Evolutionary conservation across 2,888 invertebrate species (phyloP).

Genomic region (Ophion slaviceki): DNA sequence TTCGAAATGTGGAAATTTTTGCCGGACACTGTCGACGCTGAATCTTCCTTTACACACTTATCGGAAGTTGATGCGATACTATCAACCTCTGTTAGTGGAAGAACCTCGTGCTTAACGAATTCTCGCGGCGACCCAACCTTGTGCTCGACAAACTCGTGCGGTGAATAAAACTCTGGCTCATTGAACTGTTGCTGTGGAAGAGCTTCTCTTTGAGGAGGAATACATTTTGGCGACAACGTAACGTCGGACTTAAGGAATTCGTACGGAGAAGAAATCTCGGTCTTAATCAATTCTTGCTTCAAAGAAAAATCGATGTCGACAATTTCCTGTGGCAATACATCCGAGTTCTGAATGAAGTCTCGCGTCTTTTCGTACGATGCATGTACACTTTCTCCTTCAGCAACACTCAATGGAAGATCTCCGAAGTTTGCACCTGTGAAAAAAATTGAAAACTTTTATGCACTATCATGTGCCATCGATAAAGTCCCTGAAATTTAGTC

Average conservation of each 20-base stretch:
- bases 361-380: neutral
- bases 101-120: neutral
- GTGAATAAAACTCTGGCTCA: no score
- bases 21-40: neutral
- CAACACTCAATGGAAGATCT: conserved; percentile 4
- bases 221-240: no score
- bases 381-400: conserved; percentile 3
- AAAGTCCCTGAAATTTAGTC: neutral
- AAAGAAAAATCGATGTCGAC: no score
- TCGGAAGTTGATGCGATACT: neutral
- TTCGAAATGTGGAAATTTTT: conserved; percentile 2
- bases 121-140: neutral
- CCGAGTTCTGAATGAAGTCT: no score
- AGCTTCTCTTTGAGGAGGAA: no score
- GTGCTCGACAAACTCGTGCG: no score
- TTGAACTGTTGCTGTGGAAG: no score
- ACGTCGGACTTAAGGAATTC: no score
- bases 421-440: neutral
- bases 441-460: neutral
- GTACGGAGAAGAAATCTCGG: no score
- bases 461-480: neutral
- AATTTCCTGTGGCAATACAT: no score
- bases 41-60: neutral
- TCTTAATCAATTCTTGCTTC: no score
- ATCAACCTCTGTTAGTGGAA: neutral